phyloP scores from a whole-genome alignment of 1,140 invertebrate species.

The Drosophila sp. region DNA sequence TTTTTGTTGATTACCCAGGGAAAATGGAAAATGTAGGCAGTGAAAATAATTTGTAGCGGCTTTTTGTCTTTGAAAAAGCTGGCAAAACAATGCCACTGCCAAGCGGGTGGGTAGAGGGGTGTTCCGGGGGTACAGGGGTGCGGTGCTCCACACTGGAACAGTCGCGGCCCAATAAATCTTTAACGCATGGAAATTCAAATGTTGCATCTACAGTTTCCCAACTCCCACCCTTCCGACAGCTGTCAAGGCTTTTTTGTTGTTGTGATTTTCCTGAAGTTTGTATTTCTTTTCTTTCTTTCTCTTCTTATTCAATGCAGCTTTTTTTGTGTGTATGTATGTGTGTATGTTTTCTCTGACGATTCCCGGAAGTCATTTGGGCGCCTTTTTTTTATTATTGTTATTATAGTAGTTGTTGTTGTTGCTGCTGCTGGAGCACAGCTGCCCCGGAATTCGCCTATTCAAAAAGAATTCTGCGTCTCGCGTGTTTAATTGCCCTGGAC shows the following conservation, averaged over 20 bases:
- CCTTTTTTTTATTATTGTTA: slow-evolving; percentile 45
- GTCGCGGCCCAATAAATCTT: slow-evolving; percentile 72
- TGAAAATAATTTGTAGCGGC: slow-evolving; percentile 51
- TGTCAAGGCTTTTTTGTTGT: slow-evolving; percentile 46
- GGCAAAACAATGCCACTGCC: slow-evolving; percentile 59
- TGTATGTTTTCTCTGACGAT: slow-evolving; percentile 45
- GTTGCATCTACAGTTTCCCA: slow-evolving; percentile 60
- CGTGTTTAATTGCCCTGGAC: slow-evolving; percentile 55
- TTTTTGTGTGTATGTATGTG: slow-evolving; percentile 16
- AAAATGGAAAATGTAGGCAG: slow-evolving; percentile 36
- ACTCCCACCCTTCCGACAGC: slow-evolving; percentile 13
- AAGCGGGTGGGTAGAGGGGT: slow-evolving; percentile 3
- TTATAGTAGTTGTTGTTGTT: slow-evolving; percentile 23
- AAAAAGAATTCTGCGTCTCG: slow-evolving; percentile 1
- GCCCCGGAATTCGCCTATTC: slow-evolving; percentile 42
- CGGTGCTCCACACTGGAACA: slow-evolving; percentile 24
- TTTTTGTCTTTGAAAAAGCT: slow-evolving; percentile 70
- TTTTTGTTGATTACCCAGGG: slow-evolving; percentile 59
- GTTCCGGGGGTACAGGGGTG: background rate
- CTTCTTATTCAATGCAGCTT: slow-evolving; percentile 20
- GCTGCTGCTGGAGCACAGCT: slow-evolving; percentile 56
- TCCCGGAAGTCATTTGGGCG: slow-evolving; percentile 74
- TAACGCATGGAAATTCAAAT: slow-evolving; percentile 75
- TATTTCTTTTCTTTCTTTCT: slow-evolving; percentile 34
- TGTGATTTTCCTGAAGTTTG: slow-evolving; percentile 55